Conservation (phyloP, 2,888 invertebrate species). For the Buathra laborator region DNA sequence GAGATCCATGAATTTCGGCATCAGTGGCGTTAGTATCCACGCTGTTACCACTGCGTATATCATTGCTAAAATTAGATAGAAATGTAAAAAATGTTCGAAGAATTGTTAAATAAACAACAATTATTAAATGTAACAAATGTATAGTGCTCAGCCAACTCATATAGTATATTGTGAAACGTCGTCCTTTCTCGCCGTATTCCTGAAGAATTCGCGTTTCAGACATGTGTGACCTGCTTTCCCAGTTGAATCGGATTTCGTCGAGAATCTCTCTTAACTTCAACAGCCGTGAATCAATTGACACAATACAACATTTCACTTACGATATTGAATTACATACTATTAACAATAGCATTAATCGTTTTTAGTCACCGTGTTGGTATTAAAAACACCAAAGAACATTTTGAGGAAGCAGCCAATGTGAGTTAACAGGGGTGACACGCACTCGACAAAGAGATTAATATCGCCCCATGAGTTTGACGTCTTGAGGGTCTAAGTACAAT, state of each 20-base stretch:
- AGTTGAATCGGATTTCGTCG: neutral
- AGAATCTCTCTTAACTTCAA: constrained; percentile 18
- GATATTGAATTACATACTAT: neutral
- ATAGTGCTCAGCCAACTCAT: neutral
- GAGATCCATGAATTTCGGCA: neutral
- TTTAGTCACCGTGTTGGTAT: neutral
- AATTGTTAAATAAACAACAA: neutral
- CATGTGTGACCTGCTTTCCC: neutral
- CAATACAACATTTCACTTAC: neutral
- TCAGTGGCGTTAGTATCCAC: neutral
- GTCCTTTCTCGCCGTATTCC: constrained; percentile 5
- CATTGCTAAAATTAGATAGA: neutral
- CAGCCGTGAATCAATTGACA: neutral
- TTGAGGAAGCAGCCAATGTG: neutral
- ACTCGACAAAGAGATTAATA: neutral
- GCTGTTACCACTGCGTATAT: neutral
- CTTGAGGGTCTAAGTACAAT: neutral
- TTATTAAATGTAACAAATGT: neutral
- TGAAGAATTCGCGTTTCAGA: neutral
- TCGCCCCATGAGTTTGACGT: neutral
- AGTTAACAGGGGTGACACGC: neutral
- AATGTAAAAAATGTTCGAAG: neutral
- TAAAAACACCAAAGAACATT: neutral
- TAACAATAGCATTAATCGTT: too few species aligned
- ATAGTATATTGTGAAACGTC: constrained; percentile 6